Evolutionary conservation across 1,140 invertebrate species (phyloP).

Genomic region (Cherax quadricarinatus): DNA sequence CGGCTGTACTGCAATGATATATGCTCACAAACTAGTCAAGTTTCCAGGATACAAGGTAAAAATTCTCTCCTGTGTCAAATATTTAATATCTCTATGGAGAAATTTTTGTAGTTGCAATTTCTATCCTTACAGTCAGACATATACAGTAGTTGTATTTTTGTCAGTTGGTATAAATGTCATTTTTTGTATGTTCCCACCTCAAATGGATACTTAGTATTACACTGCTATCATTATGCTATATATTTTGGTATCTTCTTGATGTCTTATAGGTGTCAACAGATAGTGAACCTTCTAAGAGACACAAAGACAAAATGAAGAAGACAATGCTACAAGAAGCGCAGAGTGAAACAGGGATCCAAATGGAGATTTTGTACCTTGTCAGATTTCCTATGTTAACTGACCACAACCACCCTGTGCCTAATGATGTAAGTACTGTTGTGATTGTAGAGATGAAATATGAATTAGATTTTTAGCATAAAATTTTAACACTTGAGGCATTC

Average conservation of each 20-base stretch:
- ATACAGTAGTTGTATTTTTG: too few relatives aligned
- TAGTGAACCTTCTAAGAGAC: not conserved
- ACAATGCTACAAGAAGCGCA: not conserved
- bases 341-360: not conserved
- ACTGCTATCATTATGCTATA: too few relatives aligned
- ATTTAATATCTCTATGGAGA: not conserved
- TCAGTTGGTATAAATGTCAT: too few relatives aligned
- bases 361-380: not conserved
- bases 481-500: too few relatives aligned
- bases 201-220: too few relatives aligned
- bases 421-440: not conserved
- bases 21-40: conserved; percentile 10
- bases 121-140: too few relatives aligned
- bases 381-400: not conserved
- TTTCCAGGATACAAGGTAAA: conserved; percentile 20
- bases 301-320: conserved; percentile 7
- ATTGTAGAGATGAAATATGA: too few relatives aligned
- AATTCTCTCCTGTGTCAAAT: too few relatives aligned
- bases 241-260: not conserved
- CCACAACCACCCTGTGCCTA: conserved; percentile 23
- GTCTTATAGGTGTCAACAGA: not conserved
- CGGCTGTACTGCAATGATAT: conserved; percentile 12
- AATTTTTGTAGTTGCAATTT: too few relatives aligned
- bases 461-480: too few relatives aligned
- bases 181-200: too few relatives aligned